Evolutionary conservation across 2,797 vertebrate genomes (phyloP), one percentile per base, ranked within the genome.

Genomic region (Coregonus ussuriensis): DNA sequence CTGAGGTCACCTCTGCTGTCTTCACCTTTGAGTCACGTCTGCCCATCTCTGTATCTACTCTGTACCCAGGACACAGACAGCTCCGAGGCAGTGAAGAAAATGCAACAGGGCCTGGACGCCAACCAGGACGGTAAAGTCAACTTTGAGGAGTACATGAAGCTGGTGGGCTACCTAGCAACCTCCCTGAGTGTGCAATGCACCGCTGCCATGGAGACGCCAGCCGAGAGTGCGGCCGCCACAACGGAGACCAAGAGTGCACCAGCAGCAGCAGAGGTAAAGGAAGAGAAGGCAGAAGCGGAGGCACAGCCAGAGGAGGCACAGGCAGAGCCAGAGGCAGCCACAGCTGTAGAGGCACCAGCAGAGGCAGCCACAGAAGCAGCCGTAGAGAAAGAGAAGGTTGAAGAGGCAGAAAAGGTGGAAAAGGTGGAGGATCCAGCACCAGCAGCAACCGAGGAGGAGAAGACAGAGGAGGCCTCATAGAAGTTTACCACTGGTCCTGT

Each of bases 101-200:
- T 95, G 93, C 79, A 84, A n/a, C 52, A 92, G 73, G 84, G 73
- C 0, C 88, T 95, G 72, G 94, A 95, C 31, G 18, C 66, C 25
- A 77, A 95, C 85, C 75, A 93, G 0, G 94, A 95, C 2, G 94
- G 93, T 75, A 95, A 92, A 71, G 91, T 95, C n/a, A 83, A 88
- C 80, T 95, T 95, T 71, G 85, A 92, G 83, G 95, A 95, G 85
- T 95, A 94, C 90, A 85, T 95, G 93, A 91, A 85, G 84, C 89
- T 95, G 77, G 76, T 95, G 1, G 94, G 94, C 75, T 94, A 93
- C 87, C 80, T 94, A 82, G 94, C 94, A 0, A 76, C 78, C 13
- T 69, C 91, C 0, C 71, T 94, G 71, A 95, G 93, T 29, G 75
- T 92, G 1, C 92, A 94, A 80, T 89, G 82, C 4, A 1, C 78